Evolutionary conservation across 2,797 vertebrate genomes (phyloP).

Genomic region (Manis javanica): DNA sequence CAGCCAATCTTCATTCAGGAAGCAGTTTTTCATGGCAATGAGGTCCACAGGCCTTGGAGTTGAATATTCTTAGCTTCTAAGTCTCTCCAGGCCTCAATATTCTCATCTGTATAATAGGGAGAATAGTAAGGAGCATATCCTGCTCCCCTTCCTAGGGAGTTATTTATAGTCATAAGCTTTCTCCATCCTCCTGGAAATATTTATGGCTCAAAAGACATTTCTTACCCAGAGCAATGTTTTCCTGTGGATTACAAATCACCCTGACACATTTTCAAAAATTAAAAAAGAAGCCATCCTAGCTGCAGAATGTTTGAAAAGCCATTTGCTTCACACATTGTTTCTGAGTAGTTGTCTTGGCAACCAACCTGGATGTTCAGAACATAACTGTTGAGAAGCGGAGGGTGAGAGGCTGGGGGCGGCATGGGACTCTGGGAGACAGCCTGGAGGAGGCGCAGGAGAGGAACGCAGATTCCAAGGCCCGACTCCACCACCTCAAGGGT

Average conservation of each 20-base stretch:
- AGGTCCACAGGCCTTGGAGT: background rate
- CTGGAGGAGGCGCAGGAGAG: background rate
- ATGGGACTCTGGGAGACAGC: background rate
- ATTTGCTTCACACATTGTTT: constrained; percentile 64
- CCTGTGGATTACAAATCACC: constrained; percentile 37
- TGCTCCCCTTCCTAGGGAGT: background rate
- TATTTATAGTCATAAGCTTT: background rate
- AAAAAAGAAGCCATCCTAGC: constrained; percentile 41
- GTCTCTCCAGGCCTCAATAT: background rate
- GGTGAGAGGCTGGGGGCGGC: fast-evolving
- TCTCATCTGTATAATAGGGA: background rate
- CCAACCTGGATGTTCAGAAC: constrained; percentile 50
- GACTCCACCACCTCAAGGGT: no score
- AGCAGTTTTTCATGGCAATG: background rate
- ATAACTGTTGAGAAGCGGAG: background rate
- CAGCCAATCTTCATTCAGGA: background rate
- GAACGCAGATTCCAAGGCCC: background rate
- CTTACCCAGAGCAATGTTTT: constrained; percentile 50
- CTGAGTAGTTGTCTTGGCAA: constrained; percentile 66
- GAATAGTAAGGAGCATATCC: background rate
- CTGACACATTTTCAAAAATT: constrained; percentile 26
- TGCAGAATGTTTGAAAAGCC: constrained; percentile 33
- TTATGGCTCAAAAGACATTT: constrained; percentile 40
- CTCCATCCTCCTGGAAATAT: background rate
- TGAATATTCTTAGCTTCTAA: background rate